Conservation (phyloP, 2,113 vertebrate genomes). For the Ovis canadensis region DNA sequence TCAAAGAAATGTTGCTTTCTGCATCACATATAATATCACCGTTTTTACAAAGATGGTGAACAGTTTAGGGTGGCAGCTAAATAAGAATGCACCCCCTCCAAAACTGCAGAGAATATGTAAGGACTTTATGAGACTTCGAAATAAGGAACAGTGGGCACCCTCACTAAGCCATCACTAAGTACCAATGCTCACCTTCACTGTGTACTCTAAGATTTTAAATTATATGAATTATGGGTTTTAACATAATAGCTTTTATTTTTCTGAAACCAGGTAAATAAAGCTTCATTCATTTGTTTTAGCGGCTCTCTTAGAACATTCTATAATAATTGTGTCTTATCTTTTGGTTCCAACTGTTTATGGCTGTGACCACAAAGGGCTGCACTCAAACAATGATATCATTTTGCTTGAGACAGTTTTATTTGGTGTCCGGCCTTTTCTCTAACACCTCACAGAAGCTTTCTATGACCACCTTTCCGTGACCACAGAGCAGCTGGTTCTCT, state of each 20-base stretch:
- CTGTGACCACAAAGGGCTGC: constrained; percentile 26
- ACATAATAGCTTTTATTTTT: neutral
- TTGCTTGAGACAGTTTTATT: neutral
- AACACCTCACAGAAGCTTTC: neutral
- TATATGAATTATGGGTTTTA: neutral
- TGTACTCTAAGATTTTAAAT: neutral
- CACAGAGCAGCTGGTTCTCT: neutral
- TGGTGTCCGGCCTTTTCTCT: constrained; percentile 7
- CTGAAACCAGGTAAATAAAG: constrained; percentile 10
- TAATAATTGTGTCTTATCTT: constrained; percentile 42
- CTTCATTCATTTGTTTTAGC: neutral
- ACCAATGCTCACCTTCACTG: neutral
- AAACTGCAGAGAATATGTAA: neutral
- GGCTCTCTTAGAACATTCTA: constrained; percentile 16
- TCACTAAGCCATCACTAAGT: neutral
- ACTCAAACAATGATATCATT: constrained; percentile 46
- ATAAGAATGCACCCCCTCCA: neutral
- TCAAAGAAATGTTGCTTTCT: neutral
- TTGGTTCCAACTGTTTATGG: constrained; percentile 40
- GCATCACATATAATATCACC: neutral
- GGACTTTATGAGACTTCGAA: neutral
- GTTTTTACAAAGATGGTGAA: neutral
- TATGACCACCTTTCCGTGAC: neutral
- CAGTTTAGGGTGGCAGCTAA: constrained; percentile 1
- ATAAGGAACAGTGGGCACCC: neutral